Evolutionary conservation across 2,113 vertebrate species (phyloP).

Genomic region (Reinhardtius hippoglossoides): DNA sequence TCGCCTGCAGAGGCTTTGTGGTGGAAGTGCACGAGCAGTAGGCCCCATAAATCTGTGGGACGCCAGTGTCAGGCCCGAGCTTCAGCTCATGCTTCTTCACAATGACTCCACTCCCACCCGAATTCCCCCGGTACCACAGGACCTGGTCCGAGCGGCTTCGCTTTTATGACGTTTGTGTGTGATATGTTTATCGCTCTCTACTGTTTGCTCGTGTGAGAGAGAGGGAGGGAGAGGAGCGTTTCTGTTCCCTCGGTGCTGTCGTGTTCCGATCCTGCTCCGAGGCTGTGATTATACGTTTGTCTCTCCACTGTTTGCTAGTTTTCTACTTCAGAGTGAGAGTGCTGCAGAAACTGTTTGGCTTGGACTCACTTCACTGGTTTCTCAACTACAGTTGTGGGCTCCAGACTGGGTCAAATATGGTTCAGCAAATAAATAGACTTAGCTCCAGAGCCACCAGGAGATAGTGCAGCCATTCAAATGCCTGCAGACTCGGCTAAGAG

Average conservation of each 20-base stretch:
- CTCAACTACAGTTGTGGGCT: constrained; percentile 64
- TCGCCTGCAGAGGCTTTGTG: constrained; percentile 78
- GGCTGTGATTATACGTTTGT: constrained; percentile 68
- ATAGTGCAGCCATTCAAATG: constrained; percentile 44
- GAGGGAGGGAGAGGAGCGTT: constrained; percentile 1
- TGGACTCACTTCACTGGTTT: constrained; percentile 67
- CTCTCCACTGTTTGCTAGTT: constrained; percentile 54
- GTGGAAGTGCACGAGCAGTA: constrained; percentile 73
- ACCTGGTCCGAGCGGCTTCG: constrained; percentile 23
- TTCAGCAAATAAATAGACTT: constrained; percentile 74
- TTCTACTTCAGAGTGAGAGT: constrained; percentile 52
- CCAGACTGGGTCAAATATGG: constrained; percentile 63
- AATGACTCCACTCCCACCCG: constrained; percentile 72
- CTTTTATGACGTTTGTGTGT: constrained; percentile 43
- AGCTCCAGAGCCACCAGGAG: constrained; percentile 38
- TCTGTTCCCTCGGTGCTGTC: constrained; percentile 20
- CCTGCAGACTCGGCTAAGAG: constrained; percentile 45
- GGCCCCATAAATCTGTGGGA: constrained; percentile 82
- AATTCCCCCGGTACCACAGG: constrained; percentile 48
- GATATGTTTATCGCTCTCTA: constrained; percentile 42
- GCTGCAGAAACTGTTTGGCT: constrained; percentile 65
- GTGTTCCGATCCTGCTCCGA: constrained; percentile 53
- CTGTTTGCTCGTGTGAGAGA: constrained; percentile 16
- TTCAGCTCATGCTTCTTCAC: constrained; percentile 68
- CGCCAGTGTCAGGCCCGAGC: constrained; percentile 71